These are phyloP conservation scores for Darevskia mixta DNA, from an alignment of 2,797 vertebrate genomes.

Conservation along the genomic window DNA sequence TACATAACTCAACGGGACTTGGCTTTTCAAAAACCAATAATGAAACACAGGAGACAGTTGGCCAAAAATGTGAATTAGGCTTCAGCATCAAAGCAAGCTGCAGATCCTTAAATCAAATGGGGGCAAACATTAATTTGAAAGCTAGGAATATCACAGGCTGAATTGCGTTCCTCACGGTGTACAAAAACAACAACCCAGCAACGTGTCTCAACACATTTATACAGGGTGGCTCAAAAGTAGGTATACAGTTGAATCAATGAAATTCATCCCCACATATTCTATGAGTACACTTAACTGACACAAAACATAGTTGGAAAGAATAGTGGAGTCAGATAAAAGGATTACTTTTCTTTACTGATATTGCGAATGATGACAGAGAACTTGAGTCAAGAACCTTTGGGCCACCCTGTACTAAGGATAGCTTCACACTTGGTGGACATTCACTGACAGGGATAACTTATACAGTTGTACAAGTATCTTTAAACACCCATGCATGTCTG, in stretches of 20 bases:
- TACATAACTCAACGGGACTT: conserved; percentile 17
- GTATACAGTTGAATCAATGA: too few relatives aligned
- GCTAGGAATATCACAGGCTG: not conserved
- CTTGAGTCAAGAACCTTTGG: too few relatives aligned
- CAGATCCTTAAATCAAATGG: conserved; percentile 1
- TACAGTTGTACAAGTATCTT: not conserved
- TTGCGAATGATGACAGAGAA: too few relatives aligned
- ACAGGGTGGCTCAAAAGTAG: too few relatives aligned
- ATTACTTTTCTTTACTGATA: too few relatives aligned
- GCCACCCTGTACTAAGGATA: not conserved
- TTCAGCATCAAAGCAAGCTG: not conserved
- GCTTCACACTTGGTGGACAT: not conserved
- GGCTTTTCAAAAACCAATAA: conserved; percentile 17
- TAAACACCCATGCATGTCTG: not conserved
- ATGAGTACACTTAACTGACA: too few relatives aligned
- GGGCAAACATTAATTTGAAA: conserved; percentile 13
- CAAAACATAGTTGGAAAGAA: too few relatives aligned
- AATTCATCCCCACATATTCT: too few relatives aligned
- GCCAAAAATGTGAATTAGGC: conserved; percentile 3
- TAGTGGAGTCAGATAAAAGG: too few relatives aligned
- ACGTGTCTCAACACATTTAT: not conserved
- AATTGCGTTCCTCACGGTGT: conserved; percentile 13
- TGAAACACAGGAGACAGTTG: not conserved
- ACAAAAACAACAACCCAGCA: conserved; percentile 32
- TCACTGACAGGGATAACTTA: not conserved